Evolutionary conservation across 2,113 vertebrate species (phyloP).

Genomic region (Hystrix cristata): DNA sequence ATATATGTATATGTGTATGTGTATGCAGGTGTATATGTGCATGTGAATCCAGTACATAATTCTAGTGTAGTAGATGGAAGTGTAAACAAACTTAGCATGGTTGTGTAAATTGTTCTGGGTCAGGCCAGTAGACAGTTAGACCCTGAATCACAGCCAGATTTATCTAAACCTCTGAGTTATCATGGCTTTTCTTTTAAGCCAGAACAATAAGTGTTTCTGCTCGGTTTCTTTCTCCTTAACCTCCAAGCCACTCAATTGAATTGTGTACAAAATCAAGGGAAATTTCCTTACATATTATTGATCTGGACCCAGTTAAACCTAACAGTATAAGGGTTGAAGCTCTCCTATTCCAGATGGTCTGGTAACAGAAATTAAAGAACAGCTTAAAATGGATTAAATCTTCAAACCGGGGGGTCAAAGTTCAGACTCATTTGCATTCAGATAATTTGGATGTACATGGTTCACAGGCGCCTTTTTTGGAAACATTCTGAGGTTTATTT

Average conservation of each 20-base stretch:
- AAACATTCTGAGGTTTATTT: not conserved
- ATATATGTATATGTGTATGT: not conserved
- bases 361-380: not conserved
- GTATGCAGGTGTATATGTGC: not conserved
- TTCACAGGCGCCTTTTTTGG: conserved; percentile 16
- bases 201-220: conserved; percentile 42
- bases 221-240: conserved; percentile 26
- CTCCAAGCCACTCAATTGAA: not conserved
- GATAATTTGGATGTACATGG: not conserved
- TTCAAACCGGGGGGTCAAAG: conserved; percentile 20
- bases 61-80: not conserved
- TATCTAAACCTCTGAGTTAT: not conserved
- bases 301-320: conserved; percentile 25
- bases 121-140: not conserved
- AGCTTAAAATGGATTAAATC: not conserved
- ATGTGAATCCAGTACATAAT: not conserved
- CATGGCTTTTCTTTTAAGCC: not conserved
- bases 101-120: not conserved
- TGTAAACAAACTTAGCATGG: not conserved
- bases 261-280: not conserved
- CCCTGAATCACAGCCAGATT: not conserved
- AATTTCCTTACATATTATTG: not conserved
- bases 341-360: not conserved
- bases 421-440: not conserved
- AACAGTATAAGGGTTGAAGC: not conserved